A percentile compares a stretch with the other conserved stretches of the same genome.
Conservation (phyloP, 1,140 invertebrate species). For the Megalopta genalis region DNA sequence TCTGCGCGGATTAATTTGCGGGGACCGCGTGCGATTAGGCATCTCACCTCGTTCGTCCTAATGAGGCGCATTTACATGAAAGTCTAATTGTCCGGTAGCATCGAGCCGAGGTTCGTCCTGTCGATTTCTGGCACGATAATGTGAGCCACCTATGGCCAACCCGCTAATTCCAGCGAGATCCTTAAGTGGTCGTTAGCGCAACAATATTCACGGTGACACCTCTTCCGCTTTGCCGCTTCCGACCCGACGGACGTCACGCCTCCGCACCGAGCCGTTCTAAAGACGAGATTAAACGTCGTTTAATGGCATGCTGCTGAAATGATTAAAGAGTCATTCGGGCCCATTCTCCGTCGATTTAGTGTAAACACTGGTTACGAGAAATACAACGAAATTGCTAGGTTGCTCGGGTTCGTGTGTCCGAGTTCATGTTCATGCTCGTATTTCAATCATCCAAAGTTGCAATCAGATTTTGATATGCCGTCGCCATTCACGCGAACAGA, state of each 20-base stretch:
- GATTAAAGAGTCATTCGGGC: no score
- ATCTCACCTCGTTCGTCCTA: background rate
- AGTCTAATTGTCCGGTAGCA: background rate
- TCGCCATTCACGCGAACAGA: no score
- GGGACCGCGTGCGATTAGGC: background rate
- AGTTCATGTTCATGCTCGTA: no score
- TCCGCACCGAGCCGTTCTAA: background rate
- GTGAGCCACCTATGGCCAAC: background rate
- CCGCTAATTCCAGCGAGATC: background rate
- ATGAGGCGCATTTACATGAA: background rate
- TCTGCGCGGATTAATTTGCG: no score
- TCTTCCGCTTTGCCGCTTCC: slow-evolving; percentile 13
- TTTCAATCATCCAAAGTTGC: no score
- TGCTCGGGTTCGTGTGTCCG: no score
- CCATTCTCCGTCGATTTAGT: no score
- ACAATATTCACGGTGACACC: background rate
- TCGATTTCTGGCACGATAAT: slow-evolving; percentile 22
- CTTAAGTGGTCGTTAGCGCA: slow-evolving; percentile 10
- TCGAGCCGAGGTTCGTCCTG: background rate
- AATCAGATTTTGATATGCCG: no score
- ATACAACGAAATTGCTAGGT: no score
- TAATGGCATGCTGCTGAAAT: no score
- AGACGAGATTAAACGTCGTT: no score
- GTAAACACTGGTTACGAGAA: no score
- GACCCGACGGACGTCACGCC: background rate